A percentile compares a stretch with the other conserved stretches of the same genome.
phyloP scores from a whole-genome alignment of 2,113 vertebrate genomes.

The Pampusana beccarii region DNA sequence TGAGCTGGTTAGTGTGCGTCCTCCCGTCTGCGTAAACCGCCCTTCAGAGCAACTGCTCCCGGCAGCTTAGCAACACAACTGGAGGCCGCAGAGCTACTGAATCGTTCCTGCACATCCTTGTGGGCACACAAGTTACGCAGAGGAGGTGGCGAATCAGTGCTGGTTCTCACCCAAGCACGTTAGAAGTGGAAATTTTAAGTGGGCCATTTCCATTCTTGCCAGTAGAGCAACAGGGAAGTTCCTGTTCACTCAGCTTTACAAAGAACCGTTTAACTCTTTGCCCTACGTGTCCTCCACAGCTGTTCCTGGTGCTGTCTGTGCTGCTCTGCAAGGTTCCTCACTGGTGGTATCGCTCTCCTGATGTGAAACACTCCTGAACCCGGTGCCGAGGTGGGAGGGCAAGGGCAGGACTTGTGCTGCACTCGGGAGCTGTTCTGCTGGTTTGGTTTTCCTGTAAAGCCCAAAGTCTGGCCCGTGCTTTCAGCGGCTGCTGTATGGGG shows the following conservation, averaged over 20 bases:
- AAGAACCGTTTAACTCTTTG: neutral
- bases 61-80: rapidly evolving
- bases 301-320: rapidly evolving
- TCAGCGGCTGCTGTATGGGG: neutral
- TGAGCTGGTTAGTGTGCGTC: neutral
- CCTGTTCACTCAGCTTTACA: neutral
- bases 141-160: neutral
- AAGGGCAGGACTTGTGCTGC: neutral
- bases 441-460: too few relatives aligned
- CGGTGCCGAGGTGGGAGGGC: neutral
- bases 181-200: neutral
- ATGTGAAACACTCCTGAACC: rapidly evolving
- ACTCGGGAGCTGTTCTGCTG: neutral
- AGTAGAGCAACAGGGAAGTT: rapidly evolving
- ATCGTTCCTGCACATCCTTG: rapidly evolving
- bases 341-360: rapidly evolving
- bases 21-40: rapidly evolving
- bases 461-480: neutral
- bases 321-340: neutral
- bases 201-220: neutral
- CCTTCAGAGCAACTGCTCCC: neutral
- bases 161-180: neutral
- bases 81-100: neutral
- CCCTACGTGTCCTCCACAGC: neutral
- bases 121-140: rapidly evolving